Conservation (phyloP, 2,113 vertebrate genomes). For the Crocuta crocuta region DNA sequence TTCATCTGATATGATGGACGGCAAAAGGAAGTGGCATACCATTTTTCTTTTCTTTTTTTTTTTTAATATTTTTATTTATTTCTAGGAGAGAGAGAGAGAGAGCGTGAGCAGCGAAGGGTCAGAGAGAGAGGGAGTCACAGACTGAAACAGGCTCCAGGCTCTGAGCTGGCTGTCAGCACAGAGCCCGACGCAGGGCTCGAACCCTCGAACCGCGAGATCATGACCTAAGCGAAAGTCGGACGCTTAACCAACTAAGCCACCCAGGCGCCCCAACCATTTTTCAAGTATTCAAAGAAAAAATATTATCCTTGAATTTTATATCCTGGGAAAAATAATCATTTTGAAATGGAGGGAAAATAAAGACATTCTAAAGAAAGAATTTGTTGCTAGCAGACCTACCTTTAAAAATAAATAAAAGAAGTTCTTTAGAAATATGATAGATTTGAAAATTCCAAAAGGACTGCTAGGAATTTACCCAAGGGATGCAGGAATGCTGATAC, state of each 20-base stretch:
- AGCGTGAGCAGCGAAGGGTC: too few species aligned
- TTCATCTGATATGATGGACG: not conserved
- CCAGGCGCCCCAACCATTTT: not conserved
- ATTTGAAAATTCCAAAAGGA: not conserved
- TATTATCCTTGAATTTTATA: not conserved
- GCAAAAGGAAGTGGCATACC: not conserved
- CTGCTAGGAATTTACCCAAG: too few species aligned
- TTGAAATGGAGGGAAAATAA: not conserved
- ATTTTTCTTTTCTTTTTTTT: slow-evolving; percentile 17
- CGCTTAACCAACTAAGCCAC: too few species aligned
- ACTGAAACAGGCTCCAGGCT: too few species aligned
- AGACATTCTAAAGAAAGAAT: not conserved
- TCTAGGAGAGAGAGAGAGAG: too few species aligned
- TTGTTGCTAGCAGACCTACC: not conserved
- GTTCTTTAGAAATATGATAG: not conserved
- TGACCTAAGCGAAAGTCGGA: too few species aligned
- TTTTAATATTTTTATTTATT: not conserved
- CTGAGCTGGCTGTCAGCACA: too few species aligned
- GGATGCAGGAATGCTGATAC: too few species aligned
- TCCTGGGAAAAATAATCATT: not conserved
- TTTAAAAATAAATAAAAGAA: not conserved
- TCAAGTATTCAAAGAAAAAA: not conserved
- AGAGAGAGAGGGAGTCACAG: too few species aligned
- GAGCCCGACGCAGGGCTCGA: too few species aligned
- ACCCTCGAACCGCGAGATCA: too few species aligned